Evolutionary conservation across 2,888 invertebrate genomes (phyloP), one percentile per base, ranked within the genome.

Genomic region (Parapristionchus giblindavisi): DNA sequence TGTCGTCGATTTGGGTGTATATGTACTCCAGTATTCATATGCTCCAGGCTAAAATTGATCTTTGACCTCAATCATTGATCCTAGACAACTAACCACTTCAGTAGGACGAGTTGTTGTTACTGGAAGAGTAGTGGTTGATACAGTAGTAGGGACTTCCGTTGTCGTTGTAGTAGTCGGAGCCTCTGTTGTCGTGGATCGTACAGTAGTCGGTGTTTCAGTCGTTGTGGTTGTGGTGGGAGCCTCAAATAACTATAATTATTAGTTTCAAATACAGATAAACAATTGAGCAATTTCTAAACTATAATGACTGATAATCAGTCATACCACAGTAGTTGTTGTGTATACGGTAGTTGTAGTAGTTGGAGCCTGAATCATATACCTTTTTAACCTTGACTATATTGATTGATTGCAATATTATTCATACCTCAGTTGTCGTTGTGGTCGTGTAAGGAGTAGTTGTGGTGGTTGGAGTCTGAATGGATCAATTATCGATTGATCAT

Each of bases 381-480:
- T n/a, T n/a, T n/a, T n/a, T 43, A 43, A 43, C 11, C 8, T 43
- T 14, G 11, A 14, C 11, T 43, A 43, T 8, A 8, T 43, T 17
- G 11, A 43, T 14, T 14, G 17, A 43, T 43, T 17, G 11, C 8
- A 43, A 17, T 43, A 43, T 17, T 17, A 14, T 14, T 17, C 43
- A 17, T 43, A 43, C 43, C 43, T 43, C 43, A 14, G 43, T 43
- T 8, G 43, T 43, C 17, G 56, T 56, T 43, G 43, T 43, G 43
- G 43, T 43, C 8, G 43, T 8, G 11, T 43, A 17, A 43, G 43
- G 43, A 14, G 43, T 17, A 43, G 43, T 8, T 43, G 43, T 43
- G 43, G 43, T 43, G 36, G 61, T 61, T 36, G 61, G 36, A 61
- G 61, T 38, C 61, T 34, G 61, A 61, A 29, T 11, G 27, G 56